phyloP scores from a whole-genome alignment of 2,888 invertebrate species.

The Plusia festucae region DNA sequence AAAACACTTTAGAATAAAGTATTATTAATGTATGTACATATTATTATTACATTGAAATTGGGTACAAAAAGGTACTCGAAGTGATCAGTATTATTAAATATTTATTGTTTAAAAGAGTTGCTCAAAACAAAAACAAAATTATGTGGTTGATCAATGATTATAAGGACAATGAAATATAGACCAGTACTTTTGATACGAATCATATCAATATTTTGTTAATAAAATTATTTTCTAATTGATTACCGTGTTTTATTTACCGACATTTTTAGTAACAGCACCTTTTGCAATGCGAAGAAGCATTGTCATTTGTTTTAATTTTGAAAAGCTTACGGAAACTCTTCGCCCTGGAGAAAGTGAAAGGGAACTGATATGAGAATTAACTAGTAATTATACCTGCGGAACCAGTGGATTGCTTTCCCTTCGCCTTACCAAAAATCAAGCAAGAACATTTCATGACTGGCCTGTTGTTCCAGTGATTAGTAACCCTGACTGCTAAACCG shows the following conservation, averaged over 20 bases:
- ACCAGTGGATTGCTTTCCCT: no score
- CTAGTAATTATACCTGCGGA: no score
- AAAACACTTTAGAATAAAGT: neutral
- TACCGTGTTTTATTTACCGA: neutral
- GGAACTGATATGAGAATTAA: no score
- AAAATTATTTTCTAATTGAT: neutral
- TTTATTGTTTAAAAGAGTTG: neutral
- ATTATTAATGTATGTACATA: neutral
- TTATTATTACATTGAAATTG: neutral
- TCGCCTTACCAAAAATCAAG: no score
- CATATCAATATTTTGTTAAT: neutral
- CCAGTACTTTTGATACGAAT: neutral
- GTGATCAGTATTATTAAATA: slow-evolving; percentile 5
- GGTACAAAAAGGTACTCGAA: neutral
- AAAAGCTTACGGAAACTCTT: no score
- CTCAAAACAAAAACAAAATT: neutral
- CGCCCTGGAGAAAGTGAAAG: no score
- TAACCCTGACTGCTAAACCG: no score
- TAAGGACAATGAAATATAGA: neutral
- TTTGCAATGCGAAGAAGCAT: neutral
- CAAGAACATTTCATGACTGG: no score
- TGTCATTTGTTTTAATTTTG: no score
- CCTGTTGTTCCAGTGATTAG: no score
- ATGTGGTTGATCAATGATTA: neutral
- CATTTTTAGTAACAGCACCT: no score